Conservation (phyloP, 2,113 vertebrate genomes). For the Peromyscus maniculatus region DNA sequence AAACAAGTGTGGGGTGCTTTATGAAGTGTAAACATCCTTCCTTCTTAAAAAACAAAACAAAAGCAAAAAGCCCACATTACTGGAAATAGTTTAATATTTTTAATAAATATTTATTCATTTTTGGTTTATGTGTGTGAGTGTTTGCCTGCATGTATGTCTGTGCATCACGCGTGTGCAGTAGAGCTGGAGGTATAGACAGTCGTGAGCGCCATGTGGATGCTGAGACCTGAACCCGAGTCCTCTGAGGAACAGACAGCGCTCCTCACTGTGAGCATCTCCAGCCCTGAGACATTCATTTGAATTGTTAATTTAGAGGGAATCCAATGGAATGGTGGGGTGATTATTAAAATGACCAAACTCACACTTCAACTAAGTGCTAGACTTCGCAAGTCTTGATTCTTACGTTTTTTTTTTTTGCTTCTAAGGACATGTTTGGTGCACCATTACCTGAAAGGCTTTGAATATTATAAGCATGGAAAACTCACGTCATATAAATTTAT, state of each 20-base stretch:
- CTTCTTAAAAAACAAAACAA: conserved; percentile 10
- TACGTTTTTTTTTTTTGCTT: conserved; percentile 31
- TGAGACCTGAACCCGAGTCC: not conserved
- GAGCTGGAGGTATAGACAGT: not conserved
- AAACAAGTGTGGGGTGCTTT: not conserved
- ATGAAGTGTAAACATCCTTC: not conserved
- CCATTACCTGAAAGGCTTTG: not conserved
- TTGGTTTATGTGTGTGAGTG: not conserved
- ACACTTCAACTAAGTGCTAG: not conserved
- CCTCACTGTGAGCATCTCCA: not conserved
- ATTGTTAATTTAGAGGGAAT: conserved; percentile 44
- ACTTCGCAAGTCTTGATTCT: not conserved
- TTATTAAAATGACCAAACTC: not conserved
- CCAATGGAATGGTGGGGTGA: conserved; percentile 48
- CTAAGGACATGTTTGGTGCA: not conserved
- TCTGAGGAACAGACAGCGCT: not conserved
- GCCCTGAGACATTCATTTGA: not conserved
- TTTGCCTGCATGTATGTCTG: not conserved
- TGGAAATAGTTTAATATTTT: conserved; percentile 6
- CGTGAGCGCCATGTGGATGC: not conserved
- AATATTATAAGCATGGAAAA: not conserved
- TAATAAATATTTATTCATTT: not conserved
- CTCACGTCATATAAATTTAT: not conserved
- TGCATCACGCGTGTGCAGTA: not conserved
- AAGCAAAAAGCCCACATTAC: not conserved